These are phyloP conservation scores for Augochlora pura DNA, from an alignment of 1,140 invertebrate species.

Conservation along the genomic window DNA sequence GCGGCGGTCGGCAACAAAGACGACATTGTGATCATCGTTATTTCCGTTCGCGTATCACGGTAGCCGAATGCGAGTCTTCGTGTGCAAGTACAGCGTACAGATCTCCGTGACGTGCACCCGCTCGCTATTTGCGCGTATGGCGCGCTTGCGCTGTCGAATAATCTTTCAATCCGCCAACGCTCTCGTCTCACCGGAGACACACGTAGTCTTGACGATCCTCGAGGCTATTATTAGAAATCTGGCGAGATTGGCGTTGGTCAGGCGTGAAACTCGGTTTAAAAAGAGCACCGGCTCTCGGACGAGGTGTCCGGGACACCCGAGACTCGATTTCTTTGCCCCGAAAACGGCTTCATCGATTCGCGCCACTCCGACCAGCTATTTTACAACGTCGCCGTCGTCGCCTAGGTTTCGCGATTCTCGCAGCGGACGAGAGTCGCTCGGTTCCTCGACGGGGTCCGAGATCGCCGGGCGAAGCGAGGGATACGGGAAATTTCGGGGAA, in stretches of 20 bases:
- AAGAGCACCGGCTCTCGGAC: neutral
- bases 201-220: conserved; percentile 1
- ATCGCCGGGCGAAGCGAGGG: no score
- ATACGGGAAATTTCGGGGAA: neutral
- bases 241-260: neutral
- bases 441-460: no score
- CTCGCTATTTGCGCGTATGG: conserved; percentile 58
- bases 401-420: no score
- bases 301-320: neutral
- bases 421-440: no score
- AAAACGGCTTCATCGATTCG: neutral
- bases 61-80: conserved; percentile 53
- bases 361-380: neutral
- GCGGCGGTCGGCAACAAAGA: no score
- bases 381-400: no score
- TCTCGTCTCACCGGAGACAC: conserved; percentile 38
- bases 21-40: no score
- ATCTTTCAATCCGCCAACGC: conserved; percentile 40
- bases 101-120: conserved; percentile 56
- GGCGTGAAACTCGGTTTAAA: neutral
- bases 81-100: conserved; percentile 63
- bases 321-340: neutral
- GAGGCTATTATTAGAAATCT: conserved; percentile 13
- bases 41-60: conserved; percentile 27
- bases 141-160: conserved; percentile 55